A percentile compares a stretch with the other conserved stretches of the same genome.
These are phyloP conservation scores for Battus philenor DNA, from an alignment of 1,140 invertebrate species.

Conservation along the genomic window DNA sequence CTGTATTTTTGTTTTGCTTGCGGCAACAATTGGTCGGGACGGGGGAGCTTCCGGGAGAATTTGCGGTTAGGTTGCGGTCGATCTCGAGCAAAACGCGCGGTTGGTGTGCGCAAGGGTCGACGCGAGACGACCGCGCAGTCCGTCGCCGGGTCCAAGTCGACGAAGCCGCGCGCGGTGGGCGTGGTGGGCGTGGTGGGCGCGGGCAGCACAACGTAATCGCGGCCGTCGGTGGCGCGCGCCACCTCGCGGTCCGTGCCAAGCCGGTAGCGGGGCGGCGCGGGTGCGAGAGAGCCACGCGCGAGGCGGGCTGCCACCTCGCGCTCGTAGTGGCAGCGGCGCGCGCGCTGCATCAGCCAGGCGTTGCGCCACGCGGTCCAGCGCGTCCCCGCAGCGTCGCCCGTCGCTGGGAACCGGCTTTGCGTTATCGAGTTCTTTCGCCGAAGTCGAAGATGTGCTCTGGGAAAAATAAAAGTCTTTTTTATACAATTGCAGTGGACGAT, in stretches of 20 bases:
- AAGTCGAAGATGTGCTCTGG: too few species aligned
- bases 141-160: conserved; percentile 21
- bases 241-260: conserved; percentile 21
- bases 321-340: conserved; percentile 2
- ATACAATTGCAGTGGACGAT: too few species aligned
- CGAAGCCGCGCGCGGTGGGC: not conserved
- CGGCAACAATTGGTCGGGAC: not conserved
- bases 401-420: not conserved
- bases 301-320: conserved; percentile 18
- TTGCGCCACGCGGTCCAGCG: conserved; percentile 4
- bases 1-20: not conserved
- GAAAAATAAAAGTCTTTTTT: too few species aligned
- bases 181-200: not conserved
- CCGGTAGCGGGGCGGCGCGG: conserved; percentile 11
- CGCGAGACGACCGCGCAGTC: conserved; percentile 21
- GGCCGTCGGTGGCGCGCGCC: conserved; percentile 27
- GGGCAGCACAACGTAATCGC: conserved; percentile 21
- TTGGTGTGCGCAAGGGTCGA: conserved; percentile 35
- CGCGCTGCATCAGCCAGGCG: not conserved
- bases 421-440: too few species aligned
- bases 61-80: conserved; percentile 20
- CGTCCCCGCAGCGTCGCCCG: not conserved
- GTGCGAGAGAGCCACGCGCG: not conserved
- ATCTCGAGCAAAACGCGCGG: conserved; percentile 30
- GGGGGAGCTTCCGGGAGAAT: not conserved